phyloP scores from a whole-genome alignment of 2,113 vertebrate species.

The Rhinolophus ferrumequinum region DNA sequence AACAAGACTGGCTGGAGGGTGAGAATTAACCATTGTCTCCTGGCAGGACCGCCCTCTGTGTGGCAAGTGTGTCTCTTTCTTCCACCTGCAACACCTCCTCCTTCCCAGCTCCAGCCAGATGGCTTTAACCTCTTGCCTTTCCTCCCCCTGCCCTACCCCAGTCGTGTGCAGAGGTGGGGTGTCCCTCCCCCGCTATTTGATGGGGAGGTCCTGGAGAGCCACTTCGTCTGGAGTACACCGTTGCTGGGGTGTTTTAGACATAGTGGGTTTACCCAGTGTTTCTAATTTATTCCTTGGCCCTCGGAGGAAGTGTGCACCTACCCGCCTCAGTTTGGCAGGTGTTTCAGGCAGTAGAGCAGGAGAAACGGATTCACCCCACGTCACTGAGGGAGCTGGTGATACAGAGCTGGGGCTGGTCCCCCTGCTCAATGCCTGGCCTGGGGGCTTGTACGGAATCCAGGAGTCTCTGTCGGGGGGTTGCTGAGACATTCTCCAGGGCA shows the following conservation, averaged over 20 bases:
- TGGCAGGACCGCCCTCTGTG: background rate
- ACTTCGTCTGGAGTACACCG: rapidly evolving
- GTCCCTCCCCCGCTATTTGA: background rate
- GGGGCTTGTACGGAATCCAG: background rate
- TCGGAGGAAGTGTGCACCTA: rapidly evolving
- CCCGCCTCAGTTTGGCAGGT: background rate
- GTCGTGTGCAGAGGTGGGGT: background rate
- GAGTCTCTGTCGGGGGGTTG: background rate
- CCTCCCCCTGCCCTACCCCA: background rate
- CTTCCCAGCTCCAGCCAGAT: background rate
- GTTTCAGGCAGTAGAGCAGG: background rate
- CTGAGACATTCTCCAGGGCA: background rate
- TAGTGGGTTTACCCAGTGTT: rapidly evolving
- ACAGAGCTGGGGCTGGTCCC: background rate
- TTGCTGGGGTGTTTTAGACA: background rate
- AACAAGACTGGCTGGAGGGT: background rate
- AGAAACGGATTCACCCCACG: background rate
- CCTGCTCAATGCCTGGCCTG: background rate
- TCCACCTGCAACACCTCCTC: background rate
- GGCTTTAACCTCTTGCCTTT: background rate
- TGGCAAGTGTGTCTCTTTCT: background rate
- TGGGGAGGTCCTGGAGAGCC: background rate
- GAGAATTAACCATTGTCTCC: background rate
- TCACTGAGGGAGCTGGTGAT: background rate
- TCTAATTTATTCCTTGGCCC: background rate